These are phyloP conservation scores for Chouioia cunea DNA, from an alignment of 2,888 invertebrate genomes.

Conservation along the genomic window DNA sequence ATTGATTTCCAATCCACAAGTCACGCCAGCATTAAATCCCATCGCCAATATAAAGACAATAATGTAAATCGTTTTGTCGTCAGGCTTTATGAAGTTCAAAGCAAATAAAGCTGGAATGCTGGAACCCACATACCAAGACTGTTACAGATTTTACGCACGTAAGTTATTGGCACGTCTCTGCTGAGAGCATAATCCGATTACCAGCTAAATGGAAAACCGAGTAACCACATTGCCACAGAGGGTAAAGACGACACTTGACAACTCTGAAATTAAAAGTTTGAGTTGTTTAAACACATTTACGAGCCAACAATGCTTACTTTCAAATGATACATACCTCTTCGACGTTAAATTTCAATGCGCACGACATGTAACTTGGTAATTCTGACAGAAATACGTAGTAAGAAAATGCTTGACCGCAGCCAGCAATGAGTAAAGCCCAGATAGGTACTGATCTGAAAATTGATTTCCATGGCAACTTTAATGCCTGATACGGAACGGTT, in stretches of 20 bases:
- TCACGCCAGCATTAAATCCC: constrained; percentile 60
- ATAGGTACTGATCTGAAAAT: constrained; percentile 85
- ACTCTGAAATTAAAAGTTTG: constrained; percentile 66
- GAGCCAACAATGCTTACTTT: neutral
- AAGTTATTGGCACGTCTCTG: constrained; percentile 56
- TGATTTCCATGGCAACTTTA: constrained; percentile 80
- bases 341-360: constrained; percentile 79
- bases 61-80: constrained; percentile 50
- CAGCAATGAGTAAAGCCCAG: constrained; percentile 79
- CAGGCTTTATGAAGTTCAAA: constrained; percentile 47
- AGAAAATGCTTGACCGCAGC: constrained; percentile 83
- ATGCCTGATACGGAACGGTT: constrained; percentile 64
- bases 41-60: constrained; percentile 58
- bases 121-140: constrained; percentile 71
- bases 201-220: constrained; percentile 70
- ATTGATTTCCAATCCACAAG: constrained; percentile 67
- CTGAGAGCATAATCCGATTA: constrained; percentile 67
- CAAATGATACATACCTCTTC: constrained; percentile 70
- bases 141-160: constrained; percentile 67
- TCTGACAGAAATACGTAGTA: constrained; percentile 87
- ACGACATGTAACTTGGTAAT: constrained; percentile 83
- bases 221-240: constrained; percentile 71
- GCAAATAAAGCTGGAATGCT: constrained; percentile 67
- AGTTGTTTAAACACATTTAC: constrained; percentile 65
- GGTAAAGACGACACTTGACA: constrained; percentile 71